These are phyloP conservation scores for Shargacucullia verbasci DNA, from an alignment of 2,888 invertebrate species.

Conservation along the genomic window DNA sequence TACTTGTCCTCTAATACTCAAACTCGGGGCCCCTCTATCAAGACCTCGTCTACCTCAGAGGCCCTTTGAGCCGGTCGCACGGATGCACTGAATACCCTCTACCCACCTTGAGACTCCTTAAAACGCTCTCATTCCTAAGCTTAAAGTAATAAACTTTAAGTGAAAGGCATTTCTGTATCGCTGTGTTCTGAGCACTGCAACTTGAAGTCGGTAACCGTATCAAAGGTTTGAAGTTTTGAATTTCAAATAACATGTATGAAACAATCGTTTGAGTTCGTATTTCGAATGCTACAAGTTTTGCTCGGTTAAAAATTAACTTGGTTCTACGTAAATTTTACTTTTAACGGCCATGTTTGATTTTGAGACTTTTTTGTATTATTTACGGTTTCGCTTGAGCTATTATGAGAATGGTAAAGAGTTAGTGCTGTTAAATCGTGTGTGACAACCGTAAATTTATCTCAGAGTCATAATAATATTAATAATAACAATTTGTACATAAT, in stretches of 20 bases:
- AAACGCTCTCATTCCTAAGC: slow-evolving; percentile 70
- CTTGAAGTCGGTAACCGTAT: slow-evolving; percentile 24
- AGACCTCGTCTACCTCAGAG: slow-evolving; percentile 56
- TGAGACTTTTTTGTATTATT: too few relatives aligned
- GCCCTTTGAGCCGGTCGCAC: slow-evolving; percentile 77
- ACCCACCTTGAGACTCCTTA: slow-evolving; percentile 65
- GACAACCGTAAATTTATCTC: too few relatives aligned
- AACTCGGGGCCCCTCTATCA: slow-evolving; percentile 40
- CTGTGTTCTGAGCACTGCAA: slow-evolving; percentile 33
- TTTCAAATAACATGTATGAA: too few relatives aligned
- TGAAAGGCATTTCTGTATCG: slow-evolving; percentile 53
- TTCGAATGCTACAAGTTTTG: slow-evolving; percentile 7
- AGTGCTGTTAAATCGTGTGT: too few relatives aligned
- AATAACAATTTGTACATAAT: too few relatives aligned
- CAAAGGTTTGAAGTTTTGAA: too few relatives aligned
- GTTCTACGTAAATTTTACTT: too few relatives aligned
- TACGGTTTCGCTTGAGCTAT: too few relatives aligned
- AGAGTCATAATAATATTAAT: too few relatives aligned
- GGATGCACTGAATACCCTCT: slow-evolving; percentile 75
- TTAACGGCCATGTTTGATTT: too few relatives aligned
- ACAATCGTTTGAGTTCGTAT: slow-evolving; percentile 26
- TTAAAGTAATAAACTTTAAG: slow-evolving; percentile 73
- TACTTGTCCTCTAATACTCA: slow-evolving; percentile 9
- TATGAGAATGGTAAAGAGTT: too few relatives aligned
- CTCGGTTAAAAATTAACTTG: too few relatives aligned